Conservation (phyloP, 1,140 invertebrate species). For the Oscheius sp. region DNA sequence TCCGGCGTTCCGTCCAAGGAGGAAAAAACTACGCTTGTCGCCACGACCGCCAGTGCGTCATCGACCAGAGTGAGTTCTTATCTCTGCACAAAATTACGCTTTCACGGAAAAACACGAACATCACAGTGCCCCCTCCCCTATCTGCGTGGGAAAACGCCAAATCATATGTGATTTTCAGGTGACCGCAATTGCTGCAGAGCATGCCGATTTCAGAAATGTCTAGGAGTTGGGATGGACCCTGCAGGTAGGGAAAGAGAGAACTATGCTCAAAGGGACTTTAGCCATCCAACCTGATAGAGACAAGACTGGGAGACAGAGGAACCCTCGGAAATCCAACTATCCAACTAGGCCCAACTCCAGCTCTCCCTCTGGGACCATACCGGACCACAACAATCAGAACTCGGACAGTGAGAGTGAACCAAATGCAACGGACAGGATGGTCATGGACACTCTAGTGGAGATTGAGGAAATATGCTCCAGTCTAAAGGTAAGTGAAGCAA, state of each 20-base stretch:
- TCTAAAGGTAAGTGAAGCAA: neutral
- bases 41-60: neutral
- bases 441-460: neutral
- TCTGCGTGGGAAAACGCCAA: no score
- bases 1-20: slow-evolving; percentile 1
- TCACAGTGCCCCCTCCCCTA: no score
- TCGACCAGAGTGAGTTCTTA: neutral
- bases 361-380: no score
- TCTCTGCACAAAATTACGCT: no score
- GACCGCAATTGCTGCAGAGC: neutral
- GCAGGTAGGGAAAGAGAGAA: no score
- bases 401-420: neutral
- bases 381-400: no score
- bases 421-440: neutral
- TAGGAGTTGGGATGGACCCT: neutral
- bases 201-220: neutral
- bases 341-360: neutral
- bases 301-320: slow-evolving; percentile 1
- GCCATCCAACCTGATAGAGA: neutral
- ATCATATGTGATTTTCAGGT: neutral
- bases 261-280: no score
- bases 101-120: no score
- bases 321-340: neutral
- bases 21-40: slow-evolving; percentile 1
- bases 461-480: neutral